phyloP scores from a whole-genome alignment of 2,888 invertebrate species.

The Phanerotoma sp. region DNA sequence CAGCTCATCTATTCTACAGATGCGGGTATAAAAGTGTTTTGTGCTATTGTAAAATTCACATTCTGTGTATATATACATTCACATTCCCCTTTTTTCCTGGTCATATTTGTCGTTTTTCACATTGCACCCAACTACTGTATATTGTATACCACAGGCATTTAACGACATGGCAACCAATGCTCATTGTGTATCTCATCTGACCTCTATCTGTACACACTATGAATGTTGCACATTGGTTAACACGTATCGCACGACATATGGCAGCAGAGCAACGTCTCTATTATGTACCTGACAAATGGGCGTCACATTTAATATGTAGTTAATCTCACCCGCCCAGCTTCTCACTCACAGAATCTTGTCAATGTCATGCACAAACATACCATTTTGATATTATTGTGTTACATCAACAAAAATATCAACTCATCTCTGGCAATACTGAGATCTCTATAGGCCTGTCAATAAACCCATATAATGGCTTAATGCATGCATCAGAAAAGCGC shows the following conservation, averaged over 20 bases:
- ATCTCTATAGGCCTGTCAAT: too few species aligned
- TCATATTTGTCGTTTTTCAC: slow-evolving; percentile 40
- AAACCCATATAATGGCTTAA: too few species aligned
- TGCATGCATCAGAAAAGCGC: too few species aligned
- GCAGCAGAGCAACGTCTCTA: slow-evolving; percentile 48
- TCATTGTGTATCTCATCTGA: slow-evolving; percentile 21
- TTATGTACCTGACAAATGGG: slow-evolving; percentile 46
- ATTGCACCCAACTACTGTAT: slow-evolving; percentile 39
- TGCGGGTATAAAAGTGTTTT: slow-evolving; percentile 37
- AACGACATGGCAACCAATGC: slow-evolving; percentile 36
- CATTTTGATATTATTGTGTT: not conserved
- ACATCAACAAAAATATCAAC: not conserved
- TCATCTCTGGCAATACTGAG: too few species aligned
- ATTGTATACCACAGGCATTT: slow-evolving; percentile 42
- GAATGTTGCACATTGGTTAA: not conserved
- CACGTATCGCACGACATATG: slow-evolving; percentile 39
- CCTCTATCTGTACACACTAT: not conserved
- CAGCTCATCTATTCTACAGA: not conserved
- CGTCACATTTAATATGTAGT: slow-evolving; percentile 42
- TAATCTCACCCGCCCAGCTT: slow-evolving; percentile 31
- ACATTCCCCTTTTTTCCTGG: slow-evolving; percentile 39
- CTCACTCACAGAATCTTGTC: not conserved
- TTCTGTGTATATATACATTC: too few species aligned
- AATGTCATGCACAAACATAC: not conserved
- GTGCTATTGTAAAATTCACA: slow-evolving; percentile 42